Conservation (phyloP, 2,113 vertebrate species). For the Panthera uncia region DNA sequence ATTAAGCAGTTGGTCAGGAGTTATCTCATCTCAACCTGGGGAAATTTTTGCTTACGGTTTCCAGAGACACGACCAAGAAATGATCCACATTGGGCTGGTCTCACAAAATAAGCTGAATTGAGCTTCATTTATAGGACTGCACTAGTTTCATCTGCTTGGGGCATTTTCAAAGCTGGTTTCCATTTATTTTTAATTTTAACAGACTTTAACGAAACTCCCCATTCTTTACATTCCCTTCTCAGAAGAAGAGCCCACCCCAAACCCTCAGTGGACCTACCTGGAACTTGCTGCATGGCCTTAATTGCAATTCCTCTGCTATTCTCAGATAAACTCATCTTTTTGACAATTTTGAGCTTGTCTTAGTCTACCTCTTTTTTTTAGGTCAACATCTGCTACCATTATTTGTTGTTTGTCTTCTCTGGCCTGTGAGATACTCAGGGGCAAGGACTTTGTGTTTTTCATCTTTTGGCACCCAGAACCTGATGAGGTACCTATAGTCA, state of each 20-base stretch:
- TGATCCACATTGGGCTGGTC: not conserved
- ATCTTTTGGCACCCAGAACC: not conserved
- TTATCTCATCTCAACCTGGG: not conserved
- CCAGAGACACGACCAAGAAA: not conserved
- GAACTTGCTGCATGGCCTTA: not conserved
- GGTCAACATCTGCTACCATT: not conserved
- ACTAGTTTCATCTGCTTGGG: not conserved
- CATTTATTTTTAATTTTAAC: not conserved
- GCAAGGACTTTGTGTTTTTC: not conserved
- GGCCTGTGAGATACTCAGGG: not conserved
- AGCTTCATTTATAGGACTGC: not conserved
- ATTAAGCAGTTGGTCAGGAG: not conserved
- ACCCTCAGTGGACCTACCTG: not conserved
- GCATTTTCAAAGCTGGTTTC: not conserved
- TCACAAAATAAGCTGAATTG: not conserved
- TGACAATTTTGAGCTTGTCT: not conserved
- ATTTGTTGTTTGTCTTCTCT: not conserved
- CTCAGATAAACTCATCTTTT: not conserved
- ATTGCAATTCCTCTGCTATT: not conserved
- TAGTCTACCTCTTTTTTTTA: not conserved
- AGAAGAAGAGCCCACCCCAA: not conserved
- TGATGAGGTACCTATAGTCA: not conserved
- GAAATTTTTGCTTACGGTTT: not conserved
- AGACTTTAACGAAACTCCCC: not conserved
- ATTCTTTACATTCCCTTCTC: not conserved